Percentiles rank a stretch among this genome's conserved stretches.
Conservation (phyloP, 2,888 invertebrate species). For the Subacronicta megacephala region DNA sequence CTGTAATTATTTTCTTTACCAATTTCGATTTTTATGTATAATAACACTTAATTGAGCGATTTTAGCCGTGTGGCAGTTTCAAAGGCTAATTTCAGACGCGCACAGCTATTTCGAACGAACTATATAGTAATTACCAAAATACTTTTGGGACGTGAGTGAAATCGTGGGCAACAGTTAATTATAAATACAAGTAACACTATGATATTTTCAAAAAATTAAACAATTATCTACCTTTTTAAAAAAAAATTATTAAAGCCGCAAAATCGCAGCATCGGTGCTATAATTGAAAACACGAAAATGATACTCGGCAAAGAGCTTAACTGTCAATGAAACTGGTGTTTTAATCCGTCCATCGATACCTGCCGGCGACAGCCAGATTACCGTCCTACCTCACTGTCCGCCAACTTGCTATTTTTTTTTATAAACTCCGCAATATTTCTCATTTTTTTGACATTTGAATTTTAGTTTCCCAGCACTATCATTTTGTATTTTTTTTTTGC, state of each 20-base stretch:
- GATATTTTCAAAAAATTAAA: slow-evolving; percentile 11
- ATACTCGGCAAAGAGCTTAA: slow-evolving; percentile 74
- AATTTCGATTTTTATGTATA: too few species aligned
- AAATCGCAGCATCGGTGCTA: slow-evolving; percentile 62
- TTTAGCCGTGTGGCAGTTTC: too few species aligned
- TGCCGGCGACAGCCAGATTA: slow-evolving; percentile 84
- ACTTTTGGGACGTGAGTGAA: too few species aligned
- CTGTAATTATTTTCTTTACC: too few species aligned
- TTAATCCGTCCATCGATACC: slow-evolving; percentile 87
- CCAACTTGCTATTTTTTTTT: slow-evolving; percentile 67
- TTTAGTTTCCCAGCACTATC: slow-evolving; percentile 43
- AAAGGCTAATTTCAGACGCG: too few species aligned
- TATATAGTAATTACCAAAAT: too few species aligned
- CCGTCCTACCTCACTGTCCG: slow-evolving; percentile 71
- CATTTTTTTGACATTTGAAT: slow-evolving; percentile 54
- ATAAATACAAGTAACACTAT: too few species aligned
- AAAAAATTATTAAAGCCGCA: slow-evolving; percentile 41
- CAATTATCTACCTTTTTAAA: slow-evolving; percentile 8
- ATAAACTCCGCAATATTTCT: slow-evolving; percentile 60
- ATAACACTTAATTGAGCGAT: too few species aligned
- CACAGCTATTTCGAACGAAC: too few species aligned
- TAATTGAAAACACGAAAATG: slow-evolving; percentile 78
- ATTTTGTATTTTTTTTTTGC: too few species aligned
- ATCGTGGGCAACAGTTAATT: too few species aligned
- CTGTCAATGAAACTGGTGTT: slow-evolving; percentile 84